Percentiles rank a stretch among this genome's conserved stretches.
phyloP scores from a whole-genome alignment of 2,113 vertebrate genomes.

The Lophius piscatorius region DNA sequence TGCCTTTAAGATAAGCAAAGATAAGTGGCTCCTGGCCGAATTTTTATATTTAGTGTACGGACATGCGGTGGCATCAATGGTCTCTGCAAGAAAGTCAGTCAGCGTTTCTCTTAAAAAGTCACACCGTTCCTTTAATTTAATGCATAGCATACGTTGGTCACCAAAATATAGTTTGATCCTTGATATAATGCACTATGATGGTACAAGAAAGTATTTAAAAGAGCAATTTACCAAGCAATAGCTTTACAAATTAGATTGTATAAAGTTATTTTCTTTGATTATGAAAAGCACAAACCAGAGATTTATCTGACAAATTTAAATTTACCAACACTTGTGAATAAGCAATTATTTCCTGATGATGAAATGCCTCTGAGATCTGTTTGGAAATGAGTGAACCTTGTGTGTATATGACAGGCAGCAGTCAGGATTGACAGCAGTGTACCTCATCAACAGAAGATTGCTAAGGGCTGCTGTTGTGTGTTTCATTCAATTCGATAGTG shows the following conservation, averaged over 20 bases:
- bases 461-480: not conserved
- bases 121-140: too few species aligned
- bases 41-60: too few species aligned
- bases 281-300: not conserved
- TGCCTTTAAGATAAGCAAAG: too few species aligned
- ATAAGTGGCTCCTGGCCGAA: too few species aligned
- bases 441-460: not conserved
- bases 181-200: not conserved
- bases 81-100: not conserved
- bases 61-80: too few species aligned
- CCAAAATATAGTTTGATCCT: not conserved
- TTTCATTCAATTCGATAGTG: not conserved
- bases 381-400: too few species aligned
- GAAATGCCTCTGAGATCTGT: too few species aligned
- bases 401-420: not conserved
- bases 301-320: not conserved
- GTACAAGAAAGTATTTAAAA: constrained; percentile 11
- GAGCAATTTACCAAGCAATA: constrained; percentile 11
- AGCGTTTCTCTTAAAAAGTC: constrained; percentile 2
- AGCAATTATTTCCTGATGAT: too few species aligned
- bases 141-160: not conserved
- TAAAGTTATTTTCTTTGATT: too few species aligned
- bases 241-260: not conserved
- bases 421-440: too few species aligned
- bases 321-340: not conserved